Conservation (phyloP, 2,888 invertebrate genomes). For the Tetranychus truncatus region DNA sequence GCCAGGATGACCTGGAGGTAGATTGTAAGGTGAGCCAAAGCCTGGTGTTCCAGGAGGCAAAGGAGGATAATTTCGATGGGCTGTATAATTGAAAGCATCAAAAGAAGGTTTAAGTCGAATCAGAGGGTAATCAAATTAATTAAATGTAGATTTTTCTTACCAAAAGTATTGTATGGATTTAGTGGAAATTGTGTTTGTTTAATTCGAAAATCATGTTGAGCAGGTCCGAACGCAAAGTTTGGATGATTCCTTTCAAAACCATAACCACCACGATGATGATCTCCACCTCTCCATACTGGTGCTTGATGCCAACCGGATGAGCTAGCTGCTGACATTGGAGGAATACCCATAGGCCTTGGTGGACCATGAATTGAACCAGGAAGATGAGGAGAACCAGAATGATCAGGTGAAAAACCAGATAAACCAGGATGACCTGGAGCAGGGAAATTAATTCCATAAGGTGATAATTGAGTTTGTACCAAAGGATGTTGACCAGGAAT, state of each 20-base stretch:
- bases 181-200: not conserved
- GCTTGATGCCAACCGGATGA: not conserved
- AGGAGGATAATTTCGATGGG: not conserved
- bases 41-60: not conserved
- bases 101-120: not conserved
- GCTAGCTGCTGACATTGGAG: not conserved
- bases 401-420: not conserved
- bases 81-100: not conserved
- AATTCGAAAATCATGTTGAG: not conserved
- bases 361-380: not conserved
- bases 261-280: slow-evolving; percentile 20
- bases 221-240: not conserved
- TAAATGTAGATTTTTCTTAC: not conserved
- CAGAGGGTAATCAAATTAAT: not conserved
- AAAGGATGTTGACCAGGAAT: not conserved
- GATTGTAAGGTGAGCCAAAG: not conserved
- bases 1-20: not conserved
- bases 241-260: slow-evolving; percentile 13
- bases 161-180: not conserved
- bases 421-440: not conserved
- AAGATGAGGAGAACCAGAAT: not conserved
- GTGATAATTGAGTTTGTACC: not conserved
- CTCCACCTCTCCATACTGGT: slow-evolving; percentile 8
- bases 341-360: not conserved
- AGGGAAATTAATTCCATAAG: not conserved